phyloP scores from a whole-genome alignment of 2,113 vertebrate species.

The Melanocharis versteri region DNA sequence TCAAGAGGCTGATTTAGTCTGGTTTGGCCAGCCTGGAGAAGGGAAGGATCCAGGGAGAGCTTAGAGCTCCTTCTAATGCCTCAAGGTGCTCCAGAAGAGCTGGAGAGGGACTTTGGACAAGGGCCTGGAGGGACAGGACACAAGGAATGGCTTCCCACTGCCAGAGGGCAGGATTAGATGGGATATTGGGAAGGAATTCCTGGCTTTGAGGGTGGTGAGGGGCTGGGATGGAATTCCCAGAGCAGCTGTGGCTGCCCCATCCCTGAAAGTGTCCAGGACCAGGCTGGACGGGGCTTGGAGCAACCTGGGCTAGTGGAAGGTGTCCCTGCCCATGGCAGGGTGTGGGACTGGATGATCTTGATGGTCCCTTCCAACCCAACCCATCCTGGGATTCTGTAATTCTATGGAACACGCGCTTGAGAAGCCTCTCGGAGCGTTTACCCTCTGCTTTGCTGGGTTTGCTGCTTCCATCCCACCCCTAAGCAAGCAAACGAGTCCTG shows the following conservation, averaged over 20 bases:
- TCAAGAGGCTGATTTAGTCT: not conserved
- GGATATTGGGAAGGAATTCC: not conserved
- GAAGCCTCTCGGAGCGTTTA: rapidly evolving
- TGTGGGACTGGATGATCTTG: not conserved
- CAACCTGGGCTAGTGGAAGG: not conserved
- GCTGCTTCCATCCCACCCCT: not conserved
- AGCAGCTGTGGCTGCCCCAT: not conserved
- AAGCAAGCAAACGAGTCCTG: not conserved
- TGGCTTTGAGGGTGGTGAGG: not conserved
- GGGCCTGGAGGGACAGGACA: not conserved
- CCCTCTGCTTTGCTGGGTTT: not conserved
- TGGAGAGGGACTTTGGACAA: not conserved
- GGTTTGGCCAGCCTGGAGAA: not conserved
- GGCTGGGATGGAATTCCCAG: not conserved
- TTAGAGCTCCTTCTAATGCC: not conserved
- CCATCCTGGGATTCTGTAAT: not conserved
- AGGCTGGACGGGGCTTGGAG: not conserved
- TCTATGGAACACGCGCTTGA: not conserved
- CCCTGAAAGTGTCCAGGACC: not conserved
- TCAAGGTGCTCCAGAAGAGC: not conserved
- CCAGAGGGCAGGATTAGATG: not conserved
- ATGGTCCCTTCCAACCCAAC: not conserved
- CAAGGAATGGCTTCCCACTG: not conserved
- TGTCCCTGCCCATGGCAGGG: not conserved
- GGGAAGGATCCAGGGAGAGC: not conserved